Conservation (phyloP, 2,888 invertebrate genomes). For the Nymphalis urticae region DNA sequence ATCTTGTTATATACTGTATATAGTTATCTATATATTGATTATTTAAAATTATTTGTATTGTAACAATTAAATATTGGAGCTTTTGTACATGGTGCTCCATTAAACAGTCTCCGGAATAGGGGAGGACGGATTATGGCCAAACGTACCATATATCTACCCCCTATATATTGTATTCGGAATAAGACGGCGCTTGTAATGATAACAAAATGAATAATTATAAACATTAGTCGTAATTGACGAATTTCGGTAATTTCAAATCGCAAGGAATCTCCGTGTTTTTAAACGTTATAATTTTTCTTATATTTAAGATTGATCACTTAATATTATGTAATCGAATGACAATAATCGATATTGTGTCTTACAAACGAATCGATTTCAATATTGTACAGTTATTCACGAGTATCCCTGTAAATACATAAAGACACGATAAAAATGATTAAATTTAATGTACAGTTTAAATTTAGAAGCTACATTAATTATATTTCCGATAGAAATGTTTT, state of each 20-base stretch:
- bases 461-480: background rate
- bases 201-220: background rate
- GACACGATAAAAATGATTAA: background rate
- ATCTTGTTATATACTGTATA: background rate
- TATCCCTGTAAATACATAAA: background rate
- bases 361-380: background rate
- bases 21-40: too few relatives aligned
- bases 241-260: constrained; percentile 5
- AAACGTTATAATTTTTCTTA: background rate
- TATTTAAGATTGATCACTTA: background rate
- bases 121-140: too few relatives aligned
- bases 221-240: background rate
- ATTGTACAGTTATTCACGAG: background rate
- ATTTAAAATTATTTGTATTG: too few relatives aligned
- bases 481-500: too few relatives aligned
- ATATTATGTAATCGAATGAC: background rate
- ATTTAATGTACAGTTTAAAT: background rate
- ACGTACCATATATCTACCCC: background rate
- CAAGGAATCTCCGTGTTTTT: background rate
- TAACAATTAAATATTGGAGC: background rate
- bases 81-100: too few relatives aligned
- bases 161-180: background rate
- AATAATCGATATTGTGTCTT: background rate
- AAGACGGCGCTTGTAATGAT: background rate
- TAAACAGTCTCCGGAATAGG: too few relatives aligned